Conservation (phyloP, 2,888 invertebrate genomes). For the Sussaba pulchella region DNA sequence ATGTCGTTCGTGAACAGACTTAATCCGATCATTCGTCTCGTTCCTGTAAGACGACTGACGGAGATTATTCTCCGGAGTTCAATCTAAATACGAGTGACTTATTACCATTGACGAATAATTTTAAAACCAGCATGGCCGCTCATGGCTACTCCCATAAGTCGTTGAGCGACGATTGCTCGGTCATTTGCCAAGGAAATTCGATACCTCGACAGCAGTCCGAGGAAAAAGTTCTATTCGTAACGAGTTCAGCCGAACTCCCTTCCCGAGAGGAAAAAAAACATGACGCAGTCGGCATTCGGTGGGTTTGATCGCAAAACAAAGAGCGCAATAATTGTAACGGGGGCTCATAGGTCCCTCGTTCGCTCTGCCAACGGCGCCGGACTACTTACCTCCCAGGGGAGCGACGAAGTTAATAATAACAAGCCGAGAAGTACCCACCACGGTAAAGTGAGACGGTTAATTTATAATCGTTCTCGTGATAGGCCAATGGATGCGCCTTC, state of each 20-base stretch:
- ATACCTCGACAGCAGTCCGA: slow-evolving; percentile 46
- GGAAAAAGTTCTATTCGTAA: slow-evolving; percentile 33
- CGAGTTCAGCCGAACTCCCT: slow-evolving; percentile 45
- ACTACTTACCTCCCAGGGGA: slow-evolving; percentile 66
- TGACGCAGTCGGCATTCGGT: slow-evolving; percentile 54
- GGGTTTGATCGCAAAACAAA: slow-evolving; percentile 79
- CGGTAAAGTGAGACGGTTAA: slow-evolving; percentile 77
- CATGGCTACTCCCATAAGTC: slow-evolving; percentile 12
- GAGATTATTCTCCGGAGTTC: slow-evolving; percentile 48
- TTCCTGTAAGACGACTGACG: neutral
- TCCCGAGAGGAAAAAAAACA: slow-evolving; percentile 62
- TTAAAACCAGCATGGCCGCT: slow-evolving; percentile 28
- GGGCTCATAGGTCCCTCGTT: slow-evolving; percentile 58
- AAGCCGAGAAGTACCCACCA: slow-evolving; percentile 71
- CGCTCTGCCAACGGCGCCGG: slow-evolving; percentile 31
- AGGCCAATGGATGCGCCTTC: slow-evolving; percentile 73
- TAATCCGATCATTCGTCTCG: neutral
- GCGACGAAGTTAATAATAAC: slow-evolving; percentile 78
- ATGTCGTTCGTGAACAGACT: neutral
- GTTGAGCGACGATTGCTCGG: slow-evolving; percentile 30
- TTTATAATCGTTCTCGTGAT: slow-evolving; percentile 81
- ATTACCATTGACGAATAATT: slow-evolving; percentile 37
- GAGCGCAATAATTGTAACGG: slow-evolving; percentile 79
- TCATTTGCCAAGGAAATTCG: slow-evolving; percentile 53
- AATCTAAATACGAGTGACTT: slow-evolving; percentile 22